These are phyloP conservation scores for Aphis gossypii DNA, from an alignment of 1,140 invertebrate species.

Conservation along the genomic window DNA sequence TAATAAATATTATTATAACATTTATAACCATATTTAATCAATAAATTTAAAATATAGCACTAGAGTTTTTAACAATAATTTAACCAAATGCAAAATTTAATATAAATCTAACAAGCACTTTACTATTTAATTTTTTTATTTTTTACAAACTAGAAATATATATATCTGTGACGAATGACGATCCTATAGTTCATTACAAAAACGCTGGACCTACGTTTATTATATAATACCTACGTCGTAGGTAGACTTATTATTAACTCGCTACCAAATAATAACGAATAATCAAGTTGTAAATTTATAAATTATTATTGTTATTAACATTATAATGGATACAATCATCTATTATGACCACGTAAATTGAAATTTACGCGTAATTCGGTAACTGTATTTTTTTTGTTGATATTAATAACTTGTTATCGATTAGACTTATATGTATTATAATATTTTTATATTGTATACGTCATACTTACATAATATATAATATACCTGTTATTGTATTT, in stretches of 20 bases:
- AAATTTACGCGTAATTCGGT: background rate
- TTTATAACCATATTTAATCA: no score
- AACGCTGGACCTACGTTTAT: background rate
- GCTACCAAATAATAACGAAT: background rate
- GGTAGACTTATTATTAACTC: no score
- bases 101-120: background rate
- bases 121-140: background rate
- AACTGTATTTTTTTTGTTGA: background rate
- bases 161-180: background rate
- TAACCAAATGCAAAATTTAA: background rate
- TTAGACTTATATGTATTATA: background rate
- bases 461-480: background rate
- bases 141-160: background rate
- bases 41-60: no score
- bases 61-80: no score
- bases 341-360: background rate
- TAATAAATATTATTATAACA: no score
- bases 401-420: slow-evolving; percentile 6
- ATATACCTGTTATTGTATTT: background rate
- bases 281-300: background rate
- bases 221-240: no score
- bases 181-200: background rate
- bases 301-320: background rate
- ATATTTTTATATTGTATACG: background rate
- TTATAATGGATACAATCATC: background rate